These are phyloP conservation scores for Scomber scombrus DNA, from an alignment of 2,113 vertebrate species.

Conservation along the genomic window DNA sequence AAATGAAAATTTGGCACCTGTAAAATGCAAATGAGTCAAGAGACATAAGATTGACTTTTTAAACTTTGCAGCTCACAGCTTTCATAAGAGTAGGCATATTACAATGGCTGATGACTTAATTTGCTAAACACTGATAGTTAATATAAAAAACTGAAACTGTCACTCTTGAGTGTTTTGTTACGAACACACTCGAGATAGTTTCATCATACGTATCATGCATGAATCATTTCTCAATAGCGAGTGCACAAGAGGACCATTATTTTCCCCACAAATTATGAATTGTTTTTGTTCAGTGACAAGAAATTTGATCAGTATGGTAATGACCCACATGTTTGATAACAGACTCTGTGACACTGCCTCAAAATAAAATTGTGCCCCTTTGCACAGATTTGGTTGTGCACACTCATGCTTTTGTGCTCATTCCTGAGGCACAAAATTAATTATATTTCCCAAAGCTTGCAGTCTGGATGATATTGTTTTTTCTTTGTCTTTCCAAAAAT, in stretches of 20 bases:
- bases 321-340: conserved; percentile 1
- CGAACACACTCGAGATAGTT: neutral
- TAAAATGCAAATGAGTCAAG: conserved; percentile 21
- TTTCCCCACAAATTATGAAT: neutral
- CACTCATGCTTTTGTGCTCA: neutral
- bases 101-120: neutral
- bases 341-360: neutral
- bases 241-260: neutral
- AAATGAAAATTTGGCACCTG: conserved; percentile 20
- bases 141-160: neutral
- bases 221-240: neutral
- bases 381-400: conserved; percentile 31
- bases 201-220: conserved; percentile 5
- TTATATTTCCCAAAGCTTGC: conserved; percentile 16
- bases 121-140: neutral
- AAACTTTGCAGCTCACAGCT: conserved; percentile 4
- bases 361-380: conserved; percentile 36
- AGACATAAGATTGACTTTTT: conserved; percentile 17
- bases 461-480: conserved; percentile 21
- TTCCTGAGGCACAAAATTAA: conserved; percentile 32
- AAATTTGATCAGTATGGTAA: conserved; percentile 13
- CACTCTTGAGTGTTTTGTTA: neutral
- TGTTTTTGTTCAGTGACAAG: conserved; percentile 17
- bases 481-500: conserved; percentile 24
- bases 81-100: neutral